Evolutionary conservation across 1,140 invertebrate species (phyloP).

Genomic region (Listronotus bonariensis): DNA sequence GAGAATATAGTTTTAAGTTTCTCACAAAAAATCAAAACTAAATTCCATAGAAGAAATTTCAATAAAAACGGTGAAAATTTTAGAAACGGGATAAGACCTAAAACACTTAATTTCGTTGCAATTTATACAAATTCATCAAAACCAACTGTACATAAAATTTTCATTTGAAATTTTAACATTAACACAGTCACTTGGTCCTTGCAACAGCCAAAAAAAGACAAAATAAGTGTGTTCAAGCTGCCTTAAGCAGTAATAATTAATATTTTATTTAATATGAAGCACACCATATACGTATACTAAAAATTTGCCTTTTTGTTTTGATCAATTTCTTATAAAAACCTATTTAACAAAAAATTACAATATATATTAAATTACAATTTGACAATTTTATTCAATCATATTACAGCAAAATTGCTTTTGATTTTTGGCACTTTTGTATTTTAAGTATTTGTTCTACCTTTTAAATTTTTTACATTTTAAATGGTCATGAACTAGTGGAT

Average conservation of each 20-base stretch:
- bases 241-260: constrained; percentile 13
- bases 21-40: constrained; percentile 41
- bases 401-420: too few species aligned
- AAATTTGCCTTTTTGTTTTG: background rate
- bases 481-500: too few species aligned
- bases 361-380: background rate
- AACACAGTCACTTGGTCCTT: constrained; percentile 24
- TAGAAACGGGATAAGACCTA: constrained; percentile 25
- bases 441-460: too few species aligned
- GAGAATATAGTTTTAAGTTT: constrained; percentile 44
- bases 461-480: too few species aligned
- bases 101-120: constrained; percentile 44
- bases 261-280: constrained; percentile 9
- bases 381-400: too few species aligned
- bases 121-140: constrained; percentile 25
- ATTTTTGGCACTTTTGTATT: too few species aligned
- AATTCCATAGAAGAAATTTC: constrained; percentile 25
- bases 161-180: constrained; percentile 19
- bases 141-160: constrained; percentile 25
- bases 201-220: constrained; percentile 18
- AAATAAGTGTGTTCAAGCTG: constrained; percentile 19
- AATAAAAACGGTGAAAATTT: constrained; percentile 43
- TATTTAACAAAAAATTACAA: background rate
- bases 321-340: background rate
- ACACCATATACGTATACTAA: constrained; percentile 25